Base-by-base conservation (phyloP, 2,888 invertebrate species). In the Brassicogethes aeneus region DNA sequence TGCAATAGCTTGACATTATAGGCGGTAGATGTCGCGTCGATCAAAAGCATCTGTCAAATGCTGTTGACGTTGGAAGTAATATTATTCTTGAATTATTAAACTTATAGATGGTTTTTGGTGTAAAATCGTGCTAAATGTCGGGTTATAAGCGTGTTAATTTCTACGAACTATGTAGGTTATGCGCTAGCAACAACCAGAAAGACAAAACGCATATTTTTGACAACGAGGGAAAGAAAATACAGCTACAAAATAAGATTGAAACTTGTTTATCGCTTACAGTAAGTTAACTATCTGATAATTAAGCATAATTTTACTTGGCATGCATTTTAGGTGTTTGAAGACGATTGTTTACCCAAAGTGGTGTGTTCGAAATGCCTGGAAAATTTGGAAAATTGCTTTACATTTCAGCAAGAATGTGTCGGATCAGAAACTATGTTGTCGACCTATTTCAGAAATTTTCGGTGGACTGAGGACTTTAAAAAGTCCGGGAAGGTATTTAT, bases 61-160 rank as follows among this genome's bases (percentile, higher is more conserved):
- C n/a, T n/a, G n/a, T n/a, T n/a, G n/a, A n/a, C n/a, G n/a, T n/a
- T n/a, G n/a, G n/a, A n/a, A n/a, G n/a, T n/a, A n/a, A n/a, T n/a
- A n/a, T n/a, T n/a, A n/a, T n/a, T n/a, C n/a, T n/a, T n/a, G n/a
- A n/a, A n/a, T n/a, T n/a, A n/a, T n/a, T n/a, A n/a, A n/a, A n/a
- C n/a, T n/a, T n/a, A n/a, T n/a, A n/a, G n/a, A n/a, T n/a, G n/a
- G n/a, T n/a, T n/a, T n/a, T n/a, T n/a, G n/a, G n/a, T n/a, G n/a
- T n/a, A n/a, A n/a, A n/a, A n/a, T n/a, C n/a, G n/a, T n/a, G n/a
- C 10, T 12, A 50, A 58, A 80, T 80, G 80, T 73, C 80, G 50
- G 80, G 77, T 57, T 80, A 81, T 63, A 76, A 78, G 54, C 75
- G 79, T 56, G 82, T 82, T 30, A 80, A 79, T 65, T 82, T 79